Evolutionary conservation across 2,888 invertebrate species (phyloP).

Genomic region (Dusona sp.): DNA sequence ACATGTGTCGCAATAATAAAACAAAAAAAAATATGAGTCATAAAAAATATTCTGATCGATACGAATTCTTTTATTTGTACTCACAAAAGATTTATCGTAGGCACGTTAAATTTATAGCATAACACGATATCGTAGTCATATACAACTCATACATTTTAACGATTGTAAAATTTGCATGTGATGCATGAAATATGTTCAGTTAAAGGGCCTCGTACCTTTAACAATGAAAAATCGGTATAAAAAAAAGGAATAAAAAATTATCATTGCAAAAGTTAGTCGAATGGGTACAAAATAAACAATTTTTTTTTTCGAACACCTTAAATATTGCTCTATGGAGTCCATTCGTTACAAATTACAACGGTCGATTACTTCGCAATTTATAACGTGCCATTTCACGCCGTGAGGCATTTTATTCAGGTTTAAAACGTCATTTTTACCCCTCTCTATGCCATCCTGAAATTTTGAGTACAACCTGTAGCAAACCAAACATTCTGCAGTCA

Average conservation of each 20-base stretch:
- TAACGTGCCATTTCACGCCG: background rate
- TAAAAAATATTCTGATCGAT: background rate
- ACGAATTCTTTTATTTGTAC: background rate
- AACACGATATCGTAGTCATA: background rate
- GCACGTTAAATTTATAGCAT: constrained; percentile 4
- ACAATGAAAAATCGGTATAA: background rate
- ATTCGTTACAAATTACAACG: background rate
- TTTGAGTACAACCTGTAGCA: background rate
- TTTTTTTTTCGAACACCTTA: background rate
- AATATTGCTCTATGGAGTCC: background rate
- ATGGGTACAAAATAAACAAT: background rate
- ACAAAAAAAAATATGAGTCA: background rate
- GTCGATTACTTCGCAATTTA: background rate
- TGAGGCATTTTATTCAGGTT: background rate
- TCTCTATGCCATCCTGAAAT: background rate
- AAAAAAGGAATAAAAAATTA: background rate
- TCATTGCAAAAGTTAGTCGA: background rate
- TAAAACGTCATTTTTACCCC: background rate
- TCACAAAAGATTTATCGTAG: background rate
- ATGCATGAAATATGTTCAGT: constrained; percentile 9
- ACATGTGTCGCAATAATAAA: background rate
- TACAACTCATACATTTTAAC: constrained; percentile 9
- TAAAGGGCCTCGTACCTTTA: background rate
- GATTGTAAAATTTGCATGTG: constrained; percentile 4
- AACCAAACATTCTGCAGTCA: background rate